Evolutionary conservation across 2,113 vertebrate genomes (phyloP).

Genomic region (Odocoileus hemionus): DNA sequence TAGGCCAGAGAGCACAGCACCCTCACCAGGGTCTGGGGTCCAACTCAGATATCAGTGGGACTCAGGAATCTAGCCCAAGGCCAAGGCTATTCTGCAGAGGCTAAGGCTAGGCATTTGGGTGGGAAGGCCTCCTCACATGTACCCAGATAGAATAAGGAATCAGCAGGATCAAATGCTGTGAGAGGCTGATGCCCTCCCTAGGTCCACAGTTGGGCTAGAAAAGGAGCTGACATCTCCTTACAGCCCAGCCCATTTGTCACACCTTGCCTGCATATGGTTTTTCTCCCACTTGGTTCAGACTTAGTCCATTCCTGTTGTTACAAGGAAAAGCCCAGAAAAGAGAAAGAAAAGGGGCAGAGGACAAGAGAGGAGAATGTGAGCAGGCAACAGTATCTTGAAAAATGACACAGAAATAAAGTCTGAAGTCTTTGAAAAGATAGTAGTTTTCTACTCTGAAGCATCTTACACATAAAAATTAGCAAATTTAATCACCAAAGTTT

Average conservation of each 20-base stretch:
- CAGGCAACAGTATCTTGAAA: not conserved
- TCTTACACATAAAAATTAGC: not conserved
- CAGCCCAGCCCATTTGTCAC: not conserved
- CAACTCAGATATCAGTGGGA: not conserved
- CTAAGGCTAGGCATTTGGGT: not conserved
- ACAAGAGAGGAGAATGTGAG: not conserved
- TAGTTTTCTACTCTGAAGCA: not conserved
- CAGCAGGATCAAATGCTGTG: not conserved
- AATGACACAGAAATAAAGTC: not conserved
- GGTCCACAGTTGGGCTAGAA: not conserved
- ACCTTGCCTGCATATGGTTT: not conserved
- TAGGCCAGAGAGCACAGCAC: not conserved
- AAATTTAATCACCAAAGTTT: not conserved
- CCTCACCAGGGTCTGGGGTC: not conserved
- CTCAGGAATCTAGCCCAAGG: not conserved
- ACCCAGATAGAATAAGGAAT: not conserved
- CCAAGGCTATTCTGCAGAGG: not conserved
- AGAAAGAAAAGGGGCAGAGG: not conserved
- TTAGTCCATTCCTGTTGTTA: not conserved
- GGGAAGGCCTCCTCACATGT: not conserved
- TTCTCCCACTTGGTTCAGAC: not conserved
- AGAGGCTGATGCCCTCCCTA: not conserved
- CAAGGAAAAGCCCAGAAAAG: not conserved
- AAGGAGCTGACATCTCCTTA: not conserved
- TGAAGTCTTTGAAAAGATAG: not conserved